phyloP scores from a whole-genome alignment of 2,888 invertebrate genomes.

The Apoderus coryli region DNA sequence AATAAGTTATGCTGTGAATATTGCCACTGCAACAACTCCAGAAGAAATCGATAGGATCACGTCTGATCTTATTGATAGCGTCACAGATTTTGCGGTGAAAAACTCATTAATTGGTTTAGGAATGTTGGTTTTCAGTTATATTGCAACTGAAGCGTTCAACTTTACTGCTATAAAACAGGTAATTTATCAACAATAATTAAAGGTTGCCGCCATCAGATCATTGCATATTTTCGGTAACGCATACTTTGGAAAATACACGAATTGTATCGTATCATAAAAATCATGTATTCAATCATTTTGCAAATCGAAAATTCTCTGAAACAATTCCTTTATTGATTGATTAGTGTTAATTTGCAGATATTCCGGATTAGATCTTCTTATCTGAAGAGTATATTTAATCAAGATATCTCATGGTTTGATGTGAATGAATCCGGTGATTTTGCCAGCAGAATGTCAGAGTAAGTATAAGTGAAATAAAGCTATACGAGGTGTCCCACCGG shows the following conservation, averaged over 20 bases:
- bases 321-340: too few relatives aligned
- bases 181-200: slow-evolving; percentile 12
- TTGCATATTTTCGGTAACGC: too few relatives aligned
- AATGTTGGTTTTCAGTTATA: slow-evolving; percentile 46
- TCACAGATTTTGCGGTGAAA: slow-evolving; percentile 43
- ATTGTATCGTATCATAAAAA: too few relatives aligned
- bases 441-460: slow-evolving; percentile 62
- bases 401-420: slow-evolving; percentile 64
- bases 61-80: slow-evolving; percentile 35
- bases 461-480: too few relatives aligned
- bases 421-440: slow-evolving; percentile 57
- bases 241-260: too few relatives aligned
- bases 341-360: slow-evolving; percentile 42
- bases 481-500: too few relatives aligned
- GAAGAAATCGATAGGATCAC: slow-evolving; percentile 23
- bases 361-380: slow-evolving; percentile 48
- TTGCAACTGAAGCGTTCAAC: slow-evolving; percentile 52
- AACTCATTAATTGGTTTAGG: slow-evolving; percentile 45
- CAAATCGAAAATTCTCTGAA: too few relatives aligned
- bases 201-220: too few relatives aligned
- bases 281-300: too few relatives aligned
- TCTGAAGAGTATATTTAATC: slow-evolving; percentile 51
- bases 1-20: slow-evolving; percentile 27
- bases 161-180: slow-evolving; percentile 57
- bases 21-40: slow-evolving; percentile 9